These are phyloP conservation scores for Istiophorus platypterus DNA, from an alignment of 2,113 vertebrate species.

Conservation along the genomic window DNA sequence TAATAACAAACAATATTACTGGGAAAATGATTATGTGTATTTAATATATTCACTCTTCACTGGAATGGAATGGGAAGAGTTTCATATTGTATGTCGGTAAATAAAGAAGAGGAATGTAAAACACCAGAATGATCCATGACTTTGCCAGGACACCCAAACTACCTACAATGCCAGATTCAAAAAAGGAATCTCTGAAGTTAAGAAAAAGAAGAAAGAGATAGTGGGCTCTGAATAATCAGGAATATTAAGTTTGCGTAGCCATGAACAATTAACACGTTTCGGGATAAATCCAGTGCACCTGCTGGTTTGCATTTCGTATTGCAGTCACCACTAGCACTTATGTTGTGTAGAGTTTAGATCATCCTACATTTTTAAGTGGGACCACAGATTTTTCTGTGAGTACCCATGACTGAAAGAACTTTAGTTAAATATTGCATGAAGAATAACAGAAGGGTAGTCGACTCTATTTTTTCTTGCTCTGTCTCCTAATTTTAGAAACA, in stretches of 20 bases:
- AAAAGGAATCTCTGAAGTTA: constrained; percentile 2
- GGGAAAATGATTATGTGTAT: not conserved
- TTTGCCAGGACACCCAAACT: constrained; percentile 22
- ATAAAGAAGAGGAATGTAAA: constrained; percentile 8
- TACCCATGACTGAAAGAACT: not conserved
- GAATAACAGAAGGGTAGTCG: not conserved
- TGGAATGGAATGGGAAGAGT: not conserved
- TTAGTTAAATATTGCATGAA: not conserved
- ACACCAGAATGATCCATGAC: constrained; percentile 27
- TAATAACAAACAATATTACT: not conserved
- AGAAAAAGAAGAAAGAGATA: not conserved
- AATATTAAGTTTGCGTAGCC: constrained; percentile 36
- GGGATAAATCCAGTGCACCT: not conserved
- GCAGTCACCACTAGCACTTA: not conserved
- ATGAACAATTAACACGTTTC: constrained; percentile 5
- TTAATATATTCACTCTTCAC: not conserved
- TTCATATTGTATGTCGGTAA: not conserved
- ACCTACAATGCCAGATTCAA: constrained; percentile 48
- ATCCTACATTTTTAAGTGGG: not conserved
- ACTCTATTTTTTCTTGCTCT: constrained; percentile 12
- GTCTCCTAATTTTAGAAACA: constrained; percentile 11
- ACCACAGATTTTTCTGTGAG: not conserved
- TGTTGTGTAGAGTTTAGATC: not conserved
- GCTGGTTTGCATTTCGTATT: not conserved
- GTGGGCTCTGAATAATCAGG: constrained; percentile 56